These are phyloP conservation scores for Sitta carolinensis DNA, from an alignment of 2,797 vertebrate genomes.

Conservation along the genomic window DNA sequence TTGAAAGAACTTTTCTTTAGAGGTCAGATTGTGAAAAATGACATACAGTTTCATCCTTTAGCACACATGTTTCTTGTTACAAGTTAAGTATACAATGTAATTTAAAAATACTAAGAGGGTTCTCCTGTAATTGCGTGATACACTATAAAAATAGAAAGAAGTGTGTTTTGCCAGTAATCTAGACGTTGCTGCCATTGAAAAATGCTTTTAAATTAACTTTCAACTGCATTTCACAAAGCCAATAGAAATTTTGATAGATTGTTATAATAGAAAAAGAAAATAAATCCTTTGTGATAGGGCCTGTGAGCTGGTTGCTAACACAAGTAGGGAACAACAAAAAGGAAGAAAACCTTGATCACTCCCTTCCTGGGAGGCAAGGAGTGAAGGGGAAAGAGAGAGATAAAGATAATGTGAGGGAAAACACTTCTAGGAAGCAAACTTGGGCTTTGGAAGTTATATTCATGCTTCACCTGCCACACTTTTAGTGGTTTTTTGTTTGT, in stretches of 20 bases:
- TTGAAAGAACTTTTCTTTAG: not conserved
- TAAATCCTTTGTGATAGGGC: not conserved
- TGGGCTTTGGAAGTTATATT: not conserved
- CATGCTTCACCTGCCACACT: not conserved
- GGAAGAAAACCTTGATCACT: not conserved
- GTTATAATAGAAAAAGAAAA: not conserved
- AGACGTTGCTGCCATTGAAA: not conserved
- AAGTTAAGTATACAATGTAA: conserved; percentile 2
- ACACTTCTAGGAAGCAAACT: not conserved
- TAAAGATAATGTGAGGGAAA: not conserved
- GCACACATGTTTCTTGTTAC: conserved; percentile 31
- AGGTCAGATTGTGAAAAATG: conserved; percentile 15
- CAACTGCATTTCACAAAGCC: not conserved
- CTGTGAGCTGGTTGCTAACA: not conserved
- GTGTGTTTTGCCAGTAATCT: not conserved
- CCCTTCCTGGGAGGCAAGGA: not conserved
- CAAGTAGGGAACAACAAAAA: not conserved
- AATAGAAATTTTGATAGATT: not conserved
- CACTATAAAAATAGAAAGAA: conserved; percentile 9
- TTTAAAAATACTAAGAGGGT: conserved; percentile 16
- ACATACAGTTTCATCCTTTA: not conserved
- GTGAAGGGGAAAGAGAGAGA: not conserved
- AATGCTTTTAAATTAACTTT: conserved; percentile 29
- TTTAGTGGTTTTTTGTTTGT: not conserved
- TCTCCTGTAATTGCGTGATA: conserved; percentile 12